Conservation (phyloP, 1,140 invertebrate species). For the Rhopalosiphum padi region DNA sequence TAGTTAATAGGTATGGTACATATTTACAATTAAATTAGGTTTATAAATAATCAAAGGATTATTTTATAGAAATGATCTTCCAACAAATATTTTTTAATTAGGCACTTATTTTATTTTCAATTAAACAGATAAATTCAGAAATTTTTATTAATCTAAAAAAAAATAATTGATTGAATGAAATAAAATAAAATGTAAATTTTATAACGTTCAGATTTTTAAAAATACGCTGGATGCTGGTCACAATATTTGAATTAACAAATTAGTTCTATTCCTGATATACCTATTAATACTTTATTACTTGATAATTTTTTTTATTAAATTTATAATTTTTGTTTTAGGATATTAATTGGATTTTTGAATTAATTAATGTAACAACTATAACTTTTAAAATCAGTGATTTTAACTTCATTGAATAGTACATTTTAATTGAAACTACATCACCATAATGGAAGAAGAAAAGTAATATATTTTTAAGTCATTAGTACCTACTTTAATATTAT, state of each 20-base stretch:
- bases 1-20: not conserved
- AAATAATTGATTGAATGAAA: no score
- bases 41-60: not conserved
- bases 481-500: not conserved
- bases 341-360: not conserved
- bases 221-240: no score
- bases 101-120: no score
- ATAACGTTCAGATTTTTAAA: no score
- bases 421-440: not conserved
- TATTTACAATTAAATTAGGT: not conserved
- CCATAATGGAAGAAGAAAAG: slow-evolving; percentile 26
- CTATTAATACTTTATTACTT: not conserved
- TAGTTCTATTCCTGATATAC: no score
- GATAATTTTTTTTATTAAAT: not conserved
- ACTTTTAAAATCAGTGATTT: not conserved
- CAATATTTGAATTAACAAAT: no score
- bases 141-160: no score
- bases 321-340: slow-evolving; percentile 30
- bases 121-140: no score
- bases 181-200: no score
- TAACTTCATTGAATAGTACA: not conserved
- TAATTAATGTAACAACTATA: not conserved
- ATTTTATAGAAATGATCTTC: not conserved
- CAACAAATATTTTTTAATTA: no score
- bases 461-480: not conserved